These are phyloP conservation scores for Atrichornis clamosus DNA, from an alignment of 2,113 vertebrate species.

Conservation along the genomic window DNA sequence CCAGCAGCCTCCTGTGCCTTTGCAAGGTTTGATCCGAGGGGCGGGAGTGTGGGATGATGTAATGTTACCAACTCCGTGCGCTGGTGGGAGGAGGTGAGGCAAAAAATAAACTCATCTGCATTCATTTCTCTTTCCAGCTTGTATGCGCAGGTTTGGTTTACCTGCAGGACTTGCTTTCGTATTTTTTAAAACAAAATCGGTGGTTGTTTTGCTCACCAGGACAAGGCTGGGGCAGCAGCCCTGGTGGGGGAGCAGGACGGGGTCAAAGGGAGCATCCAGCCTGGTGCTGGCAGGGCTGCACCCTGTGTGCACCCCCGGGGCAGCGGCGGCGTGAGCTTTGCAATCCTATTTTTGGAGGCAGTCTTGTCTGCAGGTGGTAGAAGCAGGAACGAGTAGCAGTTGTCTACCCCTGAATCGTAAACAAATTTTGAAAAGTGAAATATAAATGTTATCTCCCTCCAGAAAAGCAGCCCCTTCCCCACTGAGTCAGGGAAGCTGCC, in stretches of 20 bases:
- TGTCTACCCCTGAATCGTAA: not conserved
- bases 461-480: not conserved
- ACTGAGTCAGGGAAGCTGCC: not conserved
- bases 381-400: not conserved
- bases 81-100: slow-evolving; percentile 30
- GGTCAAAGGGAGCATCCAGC: not conserved
- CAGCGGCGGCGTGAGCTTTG: not conserved
- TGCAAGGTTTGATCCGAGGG: not conserved
- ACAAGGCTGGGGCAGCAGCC: not conserved
- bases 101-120: slow-evolving; percentile 38
- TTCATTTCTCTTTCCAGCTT: not conserved
- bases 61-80: not conserved
- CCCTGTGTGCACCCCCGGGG: accelerated
- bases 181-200: not conserved
- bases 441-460: not conserved
- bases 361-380: not conserved
- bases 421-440: not conserved
- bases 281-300: not conserved
- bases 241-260: not conserved
- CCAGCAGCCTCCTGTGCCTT: slow-evolving; percentile 16
- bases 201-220: not conserved
- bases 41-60: slow-evolving; percentile 9
- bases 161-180: not conserved
- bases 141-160: not conserved
- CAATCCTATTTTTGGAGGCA: not conserved